Base-by-base conservation (phyloP, 2,113 vertebrate genomes). In the Cheilinus undulatus region DNA sequence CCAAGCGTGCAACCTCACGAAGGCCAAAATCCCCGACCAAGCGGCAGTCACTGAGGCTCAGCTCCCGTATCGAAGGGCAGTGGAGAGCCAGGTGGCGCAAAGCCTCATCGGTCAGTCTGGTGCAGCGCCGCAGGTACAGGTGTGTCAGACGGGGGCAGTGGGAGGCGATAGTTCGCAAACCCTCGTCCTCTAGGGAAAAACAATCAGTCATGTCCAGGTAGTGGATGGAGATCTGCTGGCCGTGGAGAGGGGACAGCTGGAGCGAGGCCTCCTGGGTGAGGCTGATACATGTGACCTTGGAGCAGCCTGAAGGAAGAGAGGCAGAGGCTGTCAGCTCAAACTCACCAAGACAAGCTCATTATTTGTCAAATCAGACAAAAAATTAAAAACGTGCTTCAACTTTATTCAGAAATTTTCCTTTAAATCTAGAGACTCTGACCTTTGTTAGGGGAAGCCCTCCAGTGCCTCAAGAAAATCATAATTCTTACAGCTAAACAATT, bases 201-300 rank as follows among this genome's bases (percentile, higher is more conserved):
- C 98, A 99, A 89, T 98, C 98, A 3, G 96, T 97, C 97, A 99
- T 98, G 94, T 99, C 97, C 93, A 99, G 89, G 92, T 93, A 97
- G 89, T 95, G 96, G 72, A 99, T 96, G 90, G 97, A 97, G 73
- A 98, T 98, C 86, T 99, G 97, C 88, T 98, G 98, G 75, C 97
- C 97, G 66, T 97, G 96, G 34, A 97, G 82, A 1, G 96, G 96
- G 32, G 96, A 95, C 67, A 97, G 93, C 90, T 97, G 97, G 78
- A 97, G 95, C 20, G 96, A 96, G 59, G 95, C 95, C 86, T 99
- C 98, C 0, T 95, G 94, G 14, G 96, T 98, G 82, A 99, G 61
- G 64, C 97, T 97, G 94, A 99, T 99, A 86, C 98, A 99, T 0
- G 97, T 99, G 42, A 99, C 97, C 88, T 99, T 98, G 93, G 97